phyloP scores from a whole-genome alignment of 2,797 vertebrate genomes.

The Nannoperca obscura region DNA sequence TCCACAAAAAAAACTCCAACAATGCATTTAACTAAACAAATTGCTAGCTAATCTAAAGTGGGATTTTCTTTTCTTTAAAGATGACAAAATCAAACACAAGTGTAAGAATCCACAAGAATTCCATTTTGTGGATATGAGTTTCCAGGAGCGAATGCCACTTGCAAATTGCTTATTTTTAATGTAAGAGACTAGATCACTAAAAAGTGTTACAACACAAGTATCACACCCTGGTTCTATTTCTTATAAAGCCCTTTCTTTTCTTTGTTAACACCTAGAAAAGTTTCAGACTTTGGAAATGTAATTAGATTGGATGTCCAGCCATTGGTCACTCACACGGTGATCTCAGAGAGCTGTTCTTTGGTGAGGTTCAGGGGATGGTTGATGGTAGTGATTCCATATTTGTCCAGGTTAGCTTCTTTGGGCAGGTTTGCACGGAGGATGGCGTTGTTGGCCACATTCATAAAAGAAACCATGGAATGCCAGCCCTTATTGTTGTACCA shows the following conservation, averaged over 20 bases:
- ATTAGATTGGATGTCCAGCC: not conserved
- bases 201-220: not conserved
- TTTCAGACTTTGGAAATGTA: not conserved
- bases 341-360: constrained; percentile 94
- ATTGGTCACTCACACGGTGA: constrained; percentile 90
- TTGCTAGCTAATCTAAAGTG: no score
- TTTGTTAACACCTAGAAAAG: not conserved
- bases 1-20: not conserved
- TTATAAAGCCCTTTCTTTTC: not conserved
- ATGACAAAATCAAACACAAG: not conserved
- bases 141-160: not conserved
- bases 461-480: constrained; percentile 94
- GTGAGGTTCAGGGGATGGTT: constrained; percentile 97
- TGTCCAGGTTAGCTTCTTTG: constrained; percentile 82
- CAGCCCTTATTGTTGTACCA: constrained; percentile 99
- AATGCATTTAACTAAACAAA: not conserved
- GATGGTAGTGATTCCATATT: constrained; percentile 91
- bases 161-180: not conserved
- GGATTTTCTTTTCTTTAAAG: not conserved
- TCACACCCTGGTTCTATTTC: not conserved
- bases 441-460: constrained; percentile 94
- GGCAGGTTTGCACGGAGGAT: constrained; percentile 90
- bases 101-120: no score
- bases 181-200: not conserved
- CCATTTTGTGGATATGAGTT: no score